Percentiles rank a stretch among this genome's conserved stretches.
These are phyloP conservation scores for Diorhabda elongata DNA, from an alignment of 1,140 invertebrate genomes.

Conservation along the genomic window DNA sequence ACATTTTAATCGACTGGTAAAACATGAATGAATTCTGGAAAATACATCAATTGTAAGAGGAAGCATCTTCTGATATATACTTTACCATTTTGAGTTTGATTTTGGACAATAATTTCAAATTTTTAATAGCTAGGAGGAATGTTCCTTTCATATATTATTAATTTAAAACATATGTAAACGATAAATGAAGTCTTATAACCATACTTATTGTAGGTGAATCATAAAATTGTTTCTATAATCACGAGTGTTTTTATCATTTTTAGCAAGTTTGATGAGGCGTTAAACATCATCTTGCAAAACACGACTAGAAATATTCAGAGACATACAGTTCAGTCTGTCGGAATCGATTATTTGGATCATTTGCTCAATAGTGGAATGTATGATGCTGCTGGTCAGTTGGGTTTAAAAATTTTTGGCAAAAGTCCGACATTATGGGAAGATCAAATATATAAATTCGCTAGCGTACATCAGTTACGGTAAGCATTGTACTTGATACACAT, in stretches of 20 bases:
- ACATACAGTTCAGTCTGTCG: conserved; percentile 70
- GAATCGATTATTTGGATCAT: conserved; percentile 80
- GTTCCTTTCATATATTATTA: too few species aligned
- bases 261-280: conserved; percentile 74
- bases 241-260: conserved; percentile 38
- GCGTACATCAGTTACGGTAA: conserved; percentile 71
- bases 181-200: too few species aligned
- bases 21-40: too few species aligned
- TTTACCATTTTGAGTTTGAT: too few species aligned
- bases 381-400: conserved; percentile 82
- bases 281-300: conserved; percentile 63
- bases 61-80: too few species aligned
- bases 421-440: conserved; percentile 92
- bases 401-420: conserved; percentile 71
- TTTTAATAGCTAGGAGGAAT: too few species aligned
- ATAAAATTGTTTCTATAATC: too few species aligned
- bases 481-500: neutral
- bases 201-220: too few species aligned
- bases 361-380: conserved; percentile 69
- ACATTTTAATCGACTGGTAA: too few species aligned
- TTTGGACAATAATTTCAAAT: too few species aligned
- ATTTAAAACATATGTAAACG: too few species aligned
- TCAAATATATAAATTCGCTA: conserved; percentile 87
- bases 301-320: conserved; percentile 33
- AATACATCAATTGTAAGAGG: too few species aligned